Percentiles rank a stretch among this genome's conserved stretches.
Evolutionary conservation across 2,113 vertebrate species (phyloP).

Genomic region (Vireo altiloquus): DNA sequence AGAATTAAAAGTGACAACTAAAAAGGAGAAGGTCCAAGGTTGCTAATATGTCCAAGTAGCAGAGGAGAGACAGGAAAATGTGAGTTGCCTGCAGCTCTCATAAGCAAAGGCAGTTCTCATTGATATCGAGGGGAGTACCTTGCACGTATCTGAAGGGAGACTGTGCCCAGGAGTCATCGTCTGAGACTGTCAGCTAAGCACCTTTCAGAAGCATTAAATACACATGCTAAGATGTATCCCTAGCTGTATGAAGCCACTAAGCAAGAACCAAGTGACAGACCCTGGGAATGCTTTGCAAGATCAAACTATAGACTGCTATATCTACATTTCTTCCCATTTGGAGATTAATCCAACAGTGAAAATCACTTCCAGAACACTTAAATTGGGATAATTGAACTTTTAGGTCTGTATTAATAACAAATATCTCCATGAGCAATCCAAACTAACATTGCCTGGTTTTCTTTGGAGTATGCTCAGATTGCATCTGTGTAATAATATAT

Average conservation of each 20-base stretch:
- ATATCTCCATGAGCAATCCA: neutral
- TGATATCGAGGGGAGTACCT: neutral
- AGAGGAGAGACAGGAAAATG: neutral
- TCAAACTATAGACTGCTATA: neutral
- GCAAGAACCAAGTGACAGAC: neutral
- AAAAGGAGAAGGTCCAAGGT: neutral
- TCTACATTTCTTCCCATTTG: neutral
- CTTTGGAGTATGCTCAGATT: neutral
- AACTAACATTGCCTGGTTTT: neutral
- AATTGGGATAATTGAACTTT: neutral
- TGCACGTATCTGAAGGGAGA: neutral
- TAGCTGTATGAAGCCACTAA: neutral
- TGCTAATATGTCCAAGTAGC: neutral
- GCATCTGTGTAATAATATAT: neutral
- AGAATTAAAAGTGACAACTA: neutral
- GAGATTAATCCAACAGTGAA: neutral
- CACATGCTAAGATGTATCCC: neutral
- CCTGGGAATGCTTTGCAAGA: neutral
- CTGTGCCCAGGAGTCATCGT: neutral
- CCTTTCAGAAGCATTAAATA: constrained; percentile 15
- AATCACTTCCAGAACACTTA: constrained; percentile 1
- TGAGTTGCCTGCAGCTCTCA: neutral
- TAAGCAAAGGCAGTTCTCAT: neutral
- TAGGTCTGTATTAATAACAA: neutral
- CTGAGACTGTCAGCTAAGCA: neutral